Base-by-base conservation (phyloP, 2,797 vertebrate species). In the Acanthis flammea region DNA sequence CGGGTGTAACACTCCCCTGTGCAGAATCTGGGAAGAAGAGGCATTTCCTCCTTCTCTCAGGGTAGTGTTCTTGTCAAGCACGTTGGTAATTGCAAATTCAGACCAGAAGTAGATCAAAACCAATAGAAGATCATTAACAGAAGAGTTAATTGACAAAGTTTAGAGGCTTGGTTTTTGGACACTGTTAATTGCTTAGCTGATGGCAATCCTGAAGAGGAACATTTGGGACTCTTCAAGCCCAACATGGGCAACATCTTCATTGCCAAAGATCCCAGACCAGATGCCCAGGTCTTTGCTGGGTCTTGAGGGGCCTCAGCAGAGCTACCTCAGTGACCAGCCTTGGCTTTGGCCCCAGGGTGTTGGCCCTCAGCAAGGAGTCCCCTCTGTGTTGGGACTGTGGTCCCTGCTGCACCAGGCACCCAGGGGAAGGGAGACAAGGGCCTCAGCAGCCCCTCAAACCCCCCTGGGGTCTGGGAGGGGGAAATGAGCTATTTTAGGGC, bases 161-260 rank as follows among this genome's bases (percentile, higher is more conserved):
- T 11, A 30, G n/a, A 66, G 47, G 6, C 6, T 48, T 35, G 33
- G 11, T 3, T 18, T 37, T 54, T 45, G 21, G 47, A 17, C 19
- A 1, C 28, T 21, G 50, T 63, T 39, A 67, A 28, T 67, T 0
- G 0, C 30, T 39, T 33, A 23, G n/a, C 54, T 78, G 57, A 9
- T 50, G 39, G 61, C 67, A 57, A 1, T 31, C 11, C 35, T 23
- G 55, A 33, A 39, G 37, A 75, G 73, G 47, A 70, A 23, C 1
- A n/a, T 17, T 23, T 39, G 27, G 19, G 71, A 33, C 24, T 12
- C 54, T 65, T 68, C 45, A 41, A 79, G 60, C 42, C 27, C 21
- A 27, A 4, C 19, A 9, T 2, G 3, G 23, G 22, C 11, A 61
- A 9, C 2, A 2, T 14, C 51, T 88, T 51, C 2, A 0, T 35